Conservation (phyloP, 2,113 vertebrate genomes). For the Aldabrachelys gigantea region DNA sequence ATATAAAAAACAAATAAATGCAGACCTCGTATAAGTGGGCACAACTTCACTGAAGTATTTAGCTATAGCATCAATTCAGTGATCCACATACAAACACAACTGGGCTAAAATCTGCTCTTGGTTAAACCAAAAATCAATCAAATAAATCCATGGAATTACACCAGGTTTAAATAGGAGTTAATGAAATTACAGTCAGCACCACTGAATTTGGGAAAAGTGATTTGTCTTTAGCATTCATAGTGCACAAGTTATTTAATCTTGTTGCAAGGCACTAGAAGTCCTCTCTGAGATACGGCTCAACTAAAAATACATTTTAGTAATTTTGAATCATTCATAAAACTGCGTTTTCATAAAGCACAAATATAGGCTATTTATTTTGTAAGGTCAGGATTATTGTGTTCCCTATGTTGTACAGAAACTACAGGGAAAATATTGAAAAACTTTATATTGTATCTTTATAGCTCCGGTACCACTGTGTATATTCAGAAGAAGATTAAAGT, state of each 20-base stretch:
- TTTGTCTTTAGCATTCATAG: not conserved
- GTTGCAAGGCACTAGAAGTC: not conserved
- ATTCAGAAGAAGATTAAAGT: conserved; percentile 81
- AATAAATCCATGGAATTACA: not conserved
- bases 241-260: conserved; percentile 27
- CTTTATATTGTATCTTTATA: conserved; percentile 77
- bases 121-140: not conserved
- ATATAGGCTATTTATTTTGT: conserved; percentile 49
- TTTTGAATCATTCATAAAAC: conserved; percentile 28
- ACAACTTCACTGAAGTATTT: not conserved
- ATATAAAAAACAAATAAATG: not conserved
- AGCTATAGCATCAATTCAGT: not conserved
- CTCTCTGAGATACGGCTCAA: not conserved
- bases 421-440: conserved; percentile 64
- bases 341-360: conserved; percentile 27
- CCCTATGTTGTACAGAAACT: conserved; percentile 42
- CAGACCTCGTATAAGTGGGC: not conserved
- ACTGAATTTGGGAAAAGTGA: not conserved
- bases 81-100: not conserved
- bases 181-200: not conserved
- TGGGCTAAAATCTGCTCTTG: not conserved
- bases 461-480: conserved; percentile 70
- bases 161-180: not conserved
- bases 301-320: not conserved
- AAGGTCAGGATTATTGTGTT: conserved; percentile 15